phyloP scores from a whole-genome alignment of 2,888 invertebrate genomes.

The Lochmaea capreae region DNA sequence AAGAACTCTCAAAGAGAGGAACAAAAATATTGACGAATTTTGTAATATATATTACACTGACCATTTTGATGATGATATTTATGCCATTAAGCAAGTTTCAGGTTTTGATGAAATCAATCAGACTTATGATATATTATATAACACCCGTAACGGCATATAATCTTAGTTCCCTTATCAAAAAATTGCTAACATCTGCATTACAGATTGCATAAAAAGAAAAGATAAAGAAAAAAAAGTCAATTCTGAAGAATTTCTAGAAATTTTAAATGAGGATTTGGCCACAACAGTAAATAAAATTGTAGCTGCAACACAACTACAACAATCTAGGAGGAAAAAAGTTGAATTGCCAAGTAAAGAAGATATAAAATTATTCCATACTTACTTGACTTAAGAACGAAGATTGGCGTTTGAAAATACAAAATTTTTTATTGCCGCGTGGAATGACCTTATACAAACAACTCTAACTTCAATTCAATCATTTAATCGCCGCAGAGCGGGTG shows the following conservation, averaged over 20 bases:
- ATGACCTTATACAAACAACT: background rate
- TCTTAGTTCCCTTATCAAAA: slow-evolving; percentile 30
- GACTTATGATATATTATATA: slow-evolving; percentile 22
- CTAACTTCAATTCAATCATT: slow-evolving; percentile 31
- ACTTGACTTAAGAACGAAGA: slow-evolving; percentile 11
- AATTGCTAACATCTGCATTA: slow-evolving; percentile 21
- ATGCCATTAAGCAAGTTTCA: slow-evolving; percentile 25
- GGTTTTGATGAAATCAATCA: slow-evolving; percentile 25
- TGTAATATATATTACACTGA: slow-evolving; percentile 18
- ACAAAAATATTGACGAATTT: slow-evolving; percentile 29
- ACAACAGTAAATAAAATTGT: slow-evolving; percentile 25
- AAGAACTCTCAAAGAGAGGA: slow-evolving; percentile 16
- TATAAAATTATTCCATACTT: slow-evolving; percentile 25
- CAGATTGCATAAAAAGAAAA: slow-evolving; percentile 30
- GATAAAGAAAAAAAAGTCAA: slow-evolving; percentile 25
- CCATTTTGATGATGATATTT: slow-evolving; percentile 23
- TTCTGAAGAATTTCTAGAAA: slow-evolving; percentile 34
- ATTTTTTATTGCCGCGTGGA: slow-evolving; percentile 19
- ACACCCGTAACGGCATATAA: slow-evolving; percentile 35
- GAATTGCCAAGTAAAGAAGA: slow-evolving; percentile 10
- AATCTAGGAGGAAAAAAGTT: slow-evolving; percentile 15
- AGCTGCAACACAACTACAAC: slow-evolving; percentile 10
- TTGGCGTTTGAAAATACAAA: background rate
- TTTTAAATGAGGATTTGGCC: slow-evolving; percentile 6
- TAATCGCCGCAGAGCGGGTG: slow-evolving; percentile 30